Base-by-base conservation (phyloP, 2,797 vertebrate species). In the Toxotes lorentzi region DNA sequence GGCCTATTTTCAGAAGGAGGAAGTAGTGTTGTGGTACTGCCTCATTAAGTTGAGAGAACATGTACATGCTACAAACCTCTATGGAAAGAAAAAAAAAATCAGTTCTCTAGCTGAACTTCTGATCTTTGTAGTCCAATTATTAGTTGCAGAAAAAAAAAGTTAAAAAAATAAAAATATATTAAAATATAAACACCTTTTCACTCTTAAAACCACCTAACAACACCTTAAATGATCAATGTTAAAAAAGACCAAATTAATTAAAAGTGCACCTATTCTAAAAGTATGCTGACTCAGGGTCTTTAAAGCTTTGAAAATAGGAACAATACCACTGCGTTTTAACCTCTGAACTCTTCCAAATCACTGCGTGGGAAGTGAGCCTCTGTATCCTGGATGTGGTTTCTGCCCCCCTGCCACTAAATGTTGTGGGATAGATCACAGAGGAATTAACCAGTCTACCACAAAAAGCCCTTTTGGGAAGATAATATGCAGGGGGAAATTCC, bases 311-410 rank as follows among this genome's bases (percentile, higher is more conserved):
- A 41, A 61, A 84, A 80, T 30, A 80, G 23, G 21, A 72, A 75
- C 35, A 78, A 68, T 34, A 78, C 70, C 23, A 57, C 11, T 70
- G 53, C 60, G 40, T 56, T 77, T 81, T 65, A 72, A 90, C 78
- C 70, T 73, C 45, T 82, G 58, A 89, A 83, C 82, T 81, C 80
- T 6, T 69, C 54, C 50, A 60, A 82, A 57, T 75, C 34, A 60
- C 70, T 8, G 56, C 7, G 27, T 70, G 74, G 83, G 78, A 90
- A 88, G 68, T 58, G 27, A 79, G 60, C 30, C 65, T 69, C 62
- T 47, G 58, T 53, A 78, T 87, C 74, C 81, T 70, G 85, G 83
- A 89, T 73, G 75, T 78, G 74, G 83, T 79, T 87, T 83, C 58
- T 73, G 41, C 50, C 54, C 43, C 47, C n/a, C 71, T 30, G 47